phyloP scores from a whole-genome alignment of 2,888 invertebrate species.

The Netelia melanura region DNA sequence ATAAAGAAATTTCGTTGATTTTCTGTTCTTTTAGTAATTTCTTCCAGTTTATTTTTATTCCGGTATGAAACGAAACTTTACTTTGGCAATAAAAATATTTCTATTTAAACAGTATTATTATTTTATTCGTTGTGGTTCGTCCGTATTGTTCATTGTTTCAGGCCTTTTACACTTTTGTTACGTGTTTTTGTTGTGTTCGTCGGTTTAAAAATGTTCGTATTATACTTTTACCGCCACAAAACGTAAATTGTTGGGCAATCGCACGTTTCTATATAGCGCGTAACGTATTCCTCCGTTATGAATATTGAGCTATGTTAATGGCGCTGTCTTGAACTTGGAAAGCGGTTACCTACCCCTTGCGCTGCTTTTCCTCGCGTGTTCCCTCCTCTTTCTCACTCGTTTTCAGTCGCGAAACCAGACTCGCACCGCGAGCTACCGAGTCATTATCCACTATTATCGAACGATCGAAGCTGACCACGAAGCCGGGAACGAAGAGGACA shows the following conservation, averaged over 20 bases:
- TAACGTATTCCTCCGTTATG: conserved; percentile 63
- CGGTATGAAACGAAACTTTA: no score
- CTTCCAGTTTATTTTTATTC: no score
- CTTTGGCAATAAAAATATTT: no score
- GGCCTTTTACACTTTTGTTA: no score
- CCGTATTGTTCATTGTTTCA: no score
- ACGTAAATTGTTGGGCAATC: conserved; percentile 5
- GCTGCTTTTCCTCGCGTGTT: conserved; percentile 17
- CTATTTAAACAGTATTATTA: no score
- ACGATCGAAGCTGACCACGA: conserved; percentile 45
- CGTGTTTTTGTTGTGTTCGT: no score
- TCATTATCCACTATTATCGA: conserved; percentile 44
- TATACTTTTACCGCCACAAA: background rate
- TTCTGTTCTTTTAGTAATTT: no score
- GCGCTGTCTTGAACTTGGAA: conserved; percentile 74
- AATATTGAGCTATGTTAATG: conserved; percentile 80
- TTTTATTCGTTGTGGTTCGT: no score
- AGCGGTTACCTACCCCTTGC: conserved; percentile 44
- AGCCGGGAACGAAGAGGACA: conserved; percentile 21
- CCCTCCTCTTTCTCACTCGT: conserved; percentile 22
- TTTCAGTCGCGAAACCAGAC: conserved; percentile 6
- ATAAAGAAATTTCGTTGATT: no score
- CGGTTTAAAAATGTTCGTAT: background rate
- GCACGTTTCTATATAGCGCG: background rate
- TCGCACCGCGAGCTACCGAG: background rate